Evolutionary conservation across 2,797 vertebrate species (phyloP), one percentile per base, ranked within the genome.

Genomic region (Cynodonichthys magdalenae): DNA sequence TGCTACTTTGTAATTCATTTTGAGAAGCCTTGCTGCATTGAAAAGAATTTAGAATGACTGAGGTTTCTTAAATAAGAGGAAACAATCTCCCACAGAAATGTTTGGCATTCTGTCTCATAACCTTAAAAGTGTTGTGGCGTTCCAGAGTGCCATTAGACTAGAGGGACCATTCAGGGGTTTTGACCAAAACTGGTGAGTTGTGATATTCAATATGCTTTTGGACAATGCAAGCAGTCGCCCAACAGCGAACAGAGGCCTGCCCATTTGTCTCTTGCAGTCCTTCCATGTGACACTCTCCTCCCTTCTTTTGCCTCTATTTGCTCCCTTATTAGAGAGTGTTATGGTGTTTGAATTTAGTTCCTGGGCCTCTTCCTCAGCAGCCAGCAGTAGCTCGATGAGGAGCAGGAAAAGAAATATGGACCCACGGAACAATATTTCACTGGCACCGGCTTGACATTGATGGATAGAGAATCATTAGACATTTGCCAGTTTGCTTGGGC

Each of bases 401-500:
- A 58, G 66, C 54, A 78, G 62, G 74, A 64, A 71, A 84, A 79
- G 42, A 92, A 85, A 89, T 79, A 87, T 81, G 76, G 67, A 49
- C 55, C 83, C 66, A 67, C 74, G 14, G 62, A 83, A 62, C 81
- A 72, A 88, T 93, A 89, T 92, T 91, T 91, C 79, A 93, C 81
- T 90, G 84, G 87, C 87, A 85, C 46, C 77, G 20, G 81, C 60
- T 61, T 83, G 90, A 88, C 88, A 69, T 76, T 94, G 93, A 89
- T 86, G 87, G 89, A 92, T 92, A 85, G 83, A 89, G 86, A 76
- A 93, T 93, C 88, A 89, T 94, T 95, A 93, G 81, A 90, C 90
- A 63, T 91, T 86, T 82, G 75, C 87, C 92, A 92, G 77, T 79
- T 90, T 92, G 90, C 90, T 90, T 90, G 87, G 87, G 90, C 80